A percentile compares a stretch with the other conserved stretches of the same genome.
These are phyloP conservation scores for Drosophila anomalata DNA, from an alignment of 2,888 invertebrate species.

Conservation along the genomic window DNA sequence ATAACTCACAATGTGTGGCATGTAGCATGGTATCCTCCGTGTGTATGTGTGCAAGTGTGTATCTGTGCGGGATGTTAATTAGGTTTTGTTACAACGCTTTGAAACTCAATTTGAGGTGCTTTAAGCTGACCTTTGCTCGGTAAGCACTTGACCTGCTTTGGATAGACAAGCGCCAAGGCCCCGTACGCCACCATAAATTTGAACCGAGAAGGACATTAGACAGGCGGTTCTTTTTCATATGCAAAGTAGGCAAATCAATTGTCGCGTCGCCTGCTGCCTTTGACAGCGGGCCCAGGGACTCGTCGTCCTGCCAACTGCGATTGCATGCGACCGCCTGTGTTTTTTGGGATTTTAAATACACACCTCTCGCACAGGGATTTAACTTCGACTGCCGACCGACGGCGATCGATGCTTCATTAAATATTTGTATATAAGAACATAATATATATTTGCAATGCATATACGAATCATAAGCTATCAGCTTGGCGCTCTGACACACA, in stretches of 20 bases:
- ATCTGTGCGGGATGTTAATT: conserved; percentile 59
- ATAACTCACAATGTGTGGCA: conserved; percentile 16
- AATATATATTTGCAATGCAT: neutral
- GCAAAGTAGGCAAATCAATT: conserved; percentile 69
- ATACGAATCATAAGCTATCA: conserved; percentile 35
- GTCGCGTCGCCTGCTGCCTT: conserved; percentile 65
- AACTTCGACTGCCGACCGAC: conserved; percentile 9
- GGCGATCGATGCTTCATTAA: conserved; percentile 47
- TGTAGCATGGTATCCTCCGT: neutral
- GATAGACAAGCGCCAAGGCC: conserved; percentile 61
- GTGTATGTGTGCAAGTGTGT: conserved; percentile 22
- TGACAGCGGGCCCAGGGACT: conserved; percentile 44
- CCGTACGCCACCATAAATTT: conserved; percentile 63
- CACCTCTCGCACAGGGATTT: conserved; percentile 10
- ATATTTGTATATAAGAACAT: conserved; percentile 19
- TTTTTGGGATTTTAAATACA: conserved; percentile 20
- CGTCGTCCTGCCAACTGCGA: conserved; percentile 51
- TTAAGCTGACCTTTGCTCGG: conserved; percentile 61
- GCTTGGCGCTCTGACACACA: conserved; percentile 27
- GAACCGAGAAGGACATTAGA: conserved; percentile 60
- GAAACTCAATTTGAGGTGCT: conserved; percentile 42
- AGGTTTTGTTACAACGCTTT: conserved; percentile 50
- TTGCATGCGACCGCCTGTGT: conserved; percentile 43
- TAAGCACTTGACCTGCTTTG: conserved; percentile 65
- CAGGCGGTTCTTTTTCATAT: conserved; percentile 32